A percentile compares a stretch with the other conserved stretches of the same genome.
Conservation (phyloP, 2,888 invertebrate species). For the Lepidonotus clava region DNA sequence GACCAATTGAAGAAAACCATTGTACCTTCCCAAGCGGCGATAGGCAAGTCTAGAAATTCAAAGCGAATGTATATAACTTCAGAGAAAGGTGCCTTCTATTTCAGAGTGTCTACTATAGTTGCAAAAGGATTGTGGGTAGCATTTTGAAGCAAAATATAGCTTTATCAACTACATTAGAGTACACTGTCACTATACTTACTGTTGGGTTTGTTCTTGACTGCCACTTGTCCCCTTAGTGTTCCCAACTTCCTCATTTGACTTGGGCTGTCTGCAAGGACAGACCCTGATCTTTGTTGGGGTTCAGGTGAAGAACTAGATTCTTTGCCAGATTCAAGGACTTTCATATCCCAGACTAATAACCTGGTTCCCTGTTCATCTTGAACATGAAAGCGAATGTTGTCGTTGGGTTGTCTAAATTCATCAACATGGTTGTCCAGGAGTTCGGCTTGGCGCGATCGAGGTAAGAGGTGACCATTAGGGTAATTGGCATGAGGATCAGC, state of each 20-base stretch:
- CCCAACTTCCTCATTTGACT: neutral
- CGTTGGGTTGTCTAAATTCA: neutral
- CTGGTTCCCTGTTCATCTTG: neutral
- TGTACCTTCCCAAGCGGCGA: no score
- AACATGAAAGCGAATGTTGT: neutral
- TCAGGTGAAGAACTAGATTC: neutral
- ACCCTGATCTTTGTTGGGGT: neutral
- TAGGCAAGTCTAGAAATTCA: no score
- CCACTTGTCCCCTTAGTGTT: neutral
- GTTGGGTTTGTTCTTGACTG: neutral
- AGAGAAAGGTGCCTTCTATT: no score
- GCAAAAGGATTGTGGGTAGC: no score
- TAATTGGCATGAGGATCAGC: neutral
- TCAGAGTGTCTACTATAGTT: no score
- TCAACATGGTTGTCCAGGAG: neutral
- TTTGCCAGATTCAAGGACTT: neutral
- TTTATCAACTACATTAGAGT: no score
- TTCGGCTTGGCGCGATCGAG: neutral
- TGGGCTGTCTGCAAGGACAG: neutral
- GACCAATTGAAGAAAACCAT: no score
- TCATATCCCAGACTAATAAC: conserved; percentile 1
- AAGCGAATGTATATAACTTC: no score
- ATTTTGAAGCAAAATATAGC: no score
- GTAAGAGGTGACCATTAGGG: neutral
- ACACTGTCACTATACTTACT: no score